phyloP scores from a whole-genome alignment of 92 coral and sea anemone species.

The Scolanthus callimorphus region DNA sequence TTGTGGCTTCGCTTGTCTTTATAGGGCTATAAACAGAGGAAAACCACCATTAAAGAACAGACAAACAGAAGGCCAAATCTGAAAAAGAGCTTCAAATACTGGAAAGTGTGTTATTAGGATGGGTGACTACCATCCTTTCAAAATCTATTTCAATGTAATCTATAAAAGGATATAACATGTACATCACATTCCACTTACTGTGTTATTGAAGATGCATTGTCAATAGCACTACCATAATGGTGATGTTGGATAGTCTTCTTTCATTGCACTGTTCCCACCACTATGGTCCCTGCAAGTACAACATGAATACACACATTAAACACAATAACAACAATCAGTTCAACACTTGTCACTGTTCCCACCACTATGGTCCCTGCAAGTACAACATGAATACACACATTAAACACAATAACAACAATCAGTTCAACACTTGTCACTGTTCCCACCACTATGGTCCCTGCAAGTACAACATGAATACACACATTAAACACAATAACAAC shows the following conservation, averaged over 20 bases:
- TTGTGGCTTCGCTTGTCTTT: not conserved
- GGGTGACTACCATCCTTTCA: too few species aligned
- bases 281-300: conserved; percentile 58
- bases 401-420: too few species aligned
- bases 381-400: too few species aligned
- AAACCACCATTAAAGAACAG: not conserved
- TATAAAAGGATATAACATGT: not conserved
- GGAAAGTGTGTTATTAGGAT: too few species aligned
- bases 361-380: conserved; percentile 66
- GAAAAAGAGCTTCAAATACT: not conserved
- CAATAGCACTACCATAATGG: conserved; percentile 52
- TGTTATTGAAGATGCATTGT: conserved; percentile 42
- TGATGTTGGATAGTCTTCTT: conserved; percentile 43
- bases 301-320: too few species aligned
- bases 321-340: too few species aligned
- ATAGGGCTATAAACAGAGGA: not conserved
- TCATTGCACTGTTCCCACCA: conserved; percentile 49
- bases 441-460: conserved; percentile 77
- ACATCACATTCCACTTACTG: conserved; percentile 31
- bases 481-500: too few species aligned
- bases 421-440: too few species aligned
- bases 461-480: too few species aligned
- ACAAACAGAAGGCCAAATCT: not conserved
- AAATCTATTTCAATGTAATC: too few species aligned
- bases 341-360: conserved; percentile 54